Evolutionary conservation across 2,888 invertebrate genomes (phyloP).

Genomic region (Clitarchus hookeri): DNA sequence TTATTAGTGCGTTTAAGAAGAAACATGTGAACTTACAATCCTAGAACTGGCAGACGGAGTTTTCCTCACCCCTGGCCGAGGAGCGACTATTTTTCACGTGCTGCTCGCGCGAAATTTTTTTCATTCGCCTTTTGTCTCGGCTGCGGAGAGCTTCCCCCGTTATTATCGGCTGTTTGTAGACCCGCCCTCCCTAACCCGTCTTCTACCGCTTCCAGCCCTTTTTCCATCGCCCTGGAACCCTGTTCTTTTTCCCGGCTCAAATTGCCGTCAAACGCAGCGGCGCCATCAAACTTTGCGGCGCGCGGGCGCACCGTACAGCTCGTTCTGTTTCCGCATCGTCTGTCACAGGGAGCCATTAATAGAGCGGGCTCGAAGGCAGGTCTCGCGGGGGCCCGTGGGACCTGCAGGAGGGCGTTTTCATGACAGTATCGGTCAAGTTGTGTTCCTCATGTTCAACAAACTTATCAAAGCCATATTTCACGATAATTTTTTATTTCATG

Average conservation of each 20-base stretch:
- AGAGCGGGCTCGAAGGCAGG: not conserved
- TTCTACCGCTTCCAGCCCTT: not conserved
- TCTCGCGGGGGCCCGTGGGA: too few relatives aligned
- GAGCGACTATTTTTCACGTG: not conserved
- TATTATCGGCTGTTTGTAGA: not conserved
- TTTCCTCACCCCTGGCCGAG: not conserved
- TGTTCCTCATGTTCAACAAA: too few relatives aligned
- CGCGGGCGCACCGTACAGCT: not conserved
- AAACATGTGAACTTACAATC: too few relatives aligned
- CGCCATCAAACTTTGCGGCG: not conserved
- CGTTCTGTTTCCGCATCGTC: not conserved
- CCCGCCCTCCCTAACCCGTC: not conserved
- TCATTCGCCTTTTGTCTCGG: constrained; percentile 1
- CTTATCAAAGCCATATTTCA: too few relatives aligned
- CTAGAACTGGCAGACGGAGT: not conserved
- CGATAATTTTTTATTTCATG: too few relatives aligned
- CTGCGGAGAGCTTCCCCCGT: not conserved
- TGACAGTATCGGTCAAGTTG: too few relatives aligned
- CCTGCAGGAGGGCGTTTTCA: too few relatives aligned
- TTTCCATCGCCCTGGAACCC: not conserved
- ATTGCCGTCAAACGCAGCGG: constrained; percentile 8
- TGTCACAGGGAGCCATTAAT: not conserved
- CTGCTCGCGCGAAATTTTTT: not conserved
- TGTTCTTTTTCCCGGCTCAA: not conserved
- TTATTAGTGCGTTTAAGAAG: too few relatives aligned